Base-by-base conservation (phyloP, 1,140 invertebrate genomes). In the Drosophila paulistorum region DNA sequence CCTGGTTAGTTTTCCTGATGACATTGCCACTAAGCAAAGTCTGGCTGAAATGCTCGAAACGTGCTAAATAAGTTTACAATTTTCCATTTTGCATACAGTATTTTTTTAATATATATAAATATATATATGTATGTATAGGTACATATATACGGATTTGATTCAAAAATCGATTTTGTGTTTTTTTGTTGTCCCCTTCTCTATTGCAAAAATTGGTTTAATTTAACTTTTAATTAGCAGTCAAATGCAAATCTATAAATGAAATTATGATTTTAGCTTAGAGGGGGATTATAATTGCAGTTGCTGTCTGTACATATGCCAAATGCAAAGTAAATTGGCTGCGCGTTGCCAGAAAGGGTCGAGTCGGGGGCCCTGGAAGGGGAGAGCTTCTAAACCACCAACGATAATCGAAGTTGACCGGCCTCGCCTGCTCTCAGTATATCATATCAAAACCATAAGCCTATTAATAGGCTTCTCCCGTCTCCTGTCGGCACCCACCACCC, bases 361-460 rank as follows among this genome's bases (percentile, higher is more conserved):
- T 35, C n/a, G n/a, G 42, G 35, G 58, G n/a, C 39, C 33, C 30
- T 30, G 30, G 30, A 30, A 30, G 30, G 30, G 30, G 30, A 30
- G 30, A 6, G 6, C 5, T 55, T 55, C 55, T 64, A 76, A 76
- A 74, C 80, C 79, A 41, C 79, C 45, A 81, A 66, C 80, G 83
- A 86, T 86, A 89, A 86, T 89, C 69, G 79, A 61, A 67, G 66
- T 23, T 51, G 45, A 66, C 61, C 45, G 20, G 30, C 10, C 48
- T 42, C 33, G 45, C 37, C 35, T 45, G 60, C 63, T 39, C 74
- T 33, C 74, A 81, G 73, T 87, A 74, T 87, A 89, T 89, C 84
- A 87, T 83, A 79, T 72, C 17, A 59, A 79, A 72, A 65, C 84
- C 80, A 83, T 87, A 87, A 87, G 83, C 83, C 83, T 89, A 87